Base-by-base conservation (phyloP, 53 echinoderm and acorn worm genomes). In the Patiria pectinifera region DNA sequence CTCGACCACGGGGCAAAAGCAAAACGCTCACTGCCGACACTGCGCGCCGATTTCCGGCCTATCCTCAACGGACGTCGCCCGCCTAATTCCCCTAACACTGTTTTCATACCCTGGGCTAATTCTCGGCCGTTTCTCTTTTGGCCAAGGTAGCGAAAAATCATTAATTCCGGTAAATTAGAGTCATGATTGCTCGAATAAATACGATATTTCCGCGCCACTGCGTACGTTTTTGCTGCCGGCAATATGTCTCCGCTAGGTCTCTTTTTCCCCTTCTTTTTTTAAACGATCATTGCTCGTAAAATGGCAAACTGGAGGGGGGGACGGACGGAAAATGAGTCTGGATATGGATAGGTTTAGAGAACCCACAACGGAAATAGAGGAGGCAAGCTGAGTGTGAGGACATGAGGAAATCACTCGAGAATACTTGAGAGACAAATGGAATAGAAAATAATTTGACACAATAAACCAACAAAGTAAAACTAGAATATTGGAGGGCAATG, bases 91-190 rank as follows among this genome's bases (percentile, higher is more conserved):
- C 80, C 80, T 81, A 90, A 81, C 90, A 66, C 90, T 90, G 90
- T 90, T 90, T 80, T 81, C 81, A n/a, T 90, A 90, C 90, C 90
- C 58, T 59, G 45, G 90, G 90, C 90, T 80, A 69, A 80, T 80
- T 69, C 23, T 90, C 90, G 81, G 81, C 81, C 47, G 90, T 81
- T 81, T 90, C 69, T 63, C 79, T 48, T 49, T 78, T 71, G 25
- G 25, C 90, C 82, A 23, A 90, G 90, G 82, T 90, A 81, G 90
- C 90, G 69, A 90, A 62, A 81, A 90, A 90, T 90, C 90, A 90
- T 90, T 90, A 90, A 90, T 90, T 90, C 90, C 90, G 81, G 80
- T 90, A 90, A 90, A 81, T 90, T 90, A 81, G 90, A 80, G 82
- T 45, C 77, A 90, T 90, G 90, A 80, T 90, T 90, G 90, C 81